These are phyloP conservation scores for Eustalomyia histrio DNA, from an alignment of 2,888 invertebrate genomes.

Conservation along the genomic window DNA sequence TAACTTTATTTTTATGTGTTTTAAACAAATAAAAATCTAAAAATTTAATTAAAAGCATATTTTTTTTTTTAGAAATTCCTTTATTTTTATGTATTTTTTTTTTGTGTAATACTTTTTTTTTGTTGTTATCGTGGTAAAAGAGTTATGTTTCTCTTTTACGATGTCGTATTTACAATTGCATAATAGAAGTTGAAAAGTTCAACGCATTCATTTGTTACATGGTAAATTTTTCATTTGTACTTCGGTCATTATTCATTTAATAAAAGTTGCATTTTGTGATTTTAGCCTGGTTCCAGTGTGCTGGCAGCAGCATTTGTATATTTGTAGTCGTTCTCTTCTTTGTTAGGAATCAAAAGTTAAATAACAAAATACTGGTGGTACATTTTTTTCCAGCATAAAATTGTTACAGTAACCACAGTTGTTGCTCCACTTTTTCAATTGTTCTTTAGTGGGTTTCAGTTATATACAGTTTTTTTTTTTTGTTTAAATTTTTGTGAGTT, in stretches of 20 bases:
- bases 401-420: constrained; percentile 36
- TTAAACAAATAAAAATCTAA: too few relatives aligned
- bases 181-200: constrained; percentile 15
- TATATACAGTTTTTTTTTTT: background rate
- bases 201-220: constrained; percentile 33
- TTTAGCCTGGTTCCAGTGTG: constrained; percentile 3
- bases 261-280: constrained; percentile 15
- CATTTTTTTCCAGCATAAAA: background rate
- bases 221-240: constrained; percentile 16
- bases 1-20: too few relatives aligned
- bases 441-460: constrained; percentile 45
- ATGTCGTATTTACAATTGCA: background rate
- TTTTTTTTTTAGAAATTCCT: background rate
- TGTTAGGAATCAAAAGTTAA: constrained; percentile 3
- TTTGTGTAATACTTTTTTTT: background rate
- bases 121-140: background rate
- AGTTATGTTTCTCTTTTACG: background rate
- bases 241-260: constrained; percentile 34
- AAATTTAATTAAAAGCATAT: too few relatives aligned
- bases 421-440: constrained; percentile 47
- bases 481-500: background rate
- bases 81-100: background rate
- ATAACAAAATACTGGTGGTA: constrained; percentile 6
- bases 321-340: background rate
- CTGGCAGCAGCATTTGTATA: background rate